Conservation (phyloP, 2,797 vertebrate genomes). For the Muscicapa comitata region DNA sequence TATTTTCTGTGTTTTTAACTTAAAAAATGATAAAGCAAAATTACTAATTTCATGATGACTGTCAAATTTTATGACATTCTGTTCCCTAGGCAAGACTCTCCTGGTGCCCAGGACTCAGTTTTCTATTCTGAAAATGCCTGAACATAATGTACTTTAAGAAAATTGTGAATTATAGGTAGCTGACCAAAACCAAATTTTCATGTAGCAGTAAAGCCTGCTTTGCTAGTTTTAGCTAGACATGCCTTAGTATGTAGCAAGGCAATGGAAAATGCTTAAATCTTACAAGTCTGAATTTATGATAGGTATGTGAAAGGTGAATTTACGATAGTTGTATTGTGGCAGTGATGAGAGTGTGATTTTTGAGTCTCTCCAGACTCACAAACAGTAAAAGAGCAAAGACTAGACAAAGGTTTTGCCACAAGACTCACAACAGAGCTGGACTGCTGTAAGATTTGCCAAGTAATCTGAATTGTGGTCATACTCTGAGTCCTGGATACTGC, state of each 20-base stretch:
- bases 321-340: background rate
- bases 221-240: background rate
- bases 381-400: background rate
- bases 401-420: background rate
- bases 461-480: background rate
- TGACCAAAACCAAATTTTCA: background rate
- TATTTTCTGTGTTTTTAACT: background rate
- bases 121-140: background rate
- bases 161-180: background rate
- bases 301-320: background rate
- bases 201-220: background rate
- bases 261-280: background rate
- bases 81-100: background rate
- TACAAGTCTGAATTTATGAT: background rate
- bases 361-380: background rate
- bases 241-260: background rate
- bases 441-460: background rate
- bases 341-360: background rate
- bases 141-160: background rate
- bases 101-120: background rate
- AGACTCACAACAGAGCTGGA: background rate
- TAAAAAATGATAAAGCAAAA: background rate
- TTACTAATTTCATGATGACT: background rate
- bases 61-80: background rate
- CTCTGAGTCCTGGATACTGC: background rate